Percentiles rank a stretch among this genome's conserved stretches.
phyloP scores from a whole-genome alignment of 2,797 vertebrate species.

The Squalus acanthias region DNA sequence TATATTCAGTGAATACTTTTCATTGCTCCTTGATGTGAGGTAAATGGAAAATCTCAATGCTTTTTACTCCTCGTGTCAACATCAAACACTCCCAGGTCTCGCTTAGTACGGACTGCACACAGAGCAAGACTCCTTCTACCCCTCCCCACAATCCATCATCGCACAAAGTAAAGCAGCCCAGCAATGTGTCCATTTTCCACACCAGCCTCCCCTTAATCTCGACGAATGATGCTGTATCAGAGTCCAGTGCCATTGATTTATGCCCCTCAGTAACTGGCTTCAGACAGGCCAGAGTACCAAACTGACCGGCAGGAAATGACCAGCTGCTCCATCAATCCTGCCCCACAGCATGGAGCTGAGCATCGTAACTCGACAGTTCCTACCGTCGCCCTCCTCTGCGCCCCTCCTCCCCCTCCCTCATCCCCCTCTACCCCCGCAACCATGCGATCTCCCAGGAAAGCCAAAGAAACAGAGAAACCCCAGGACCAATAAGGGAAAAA shows the following conservation, averaged over 20 bases:
- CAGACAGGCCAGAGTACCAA: neutral
- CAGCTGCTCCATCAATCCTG: neutral
- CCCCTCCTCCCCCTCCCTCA: neutral
- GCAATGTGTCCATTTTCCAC: neutral
- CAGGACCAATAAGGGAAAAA: too few relatives aligned
- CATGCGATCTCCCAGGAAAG: too few relatives aligned
- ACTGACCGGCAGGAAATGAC: neutral
- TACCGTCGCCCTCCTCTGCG: neutral
- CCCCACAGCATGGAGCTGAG: neutral
- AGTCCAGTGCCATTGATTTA: neutral
- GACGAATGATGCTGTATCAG: neutral
- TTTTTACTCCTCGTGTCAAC: neutral
- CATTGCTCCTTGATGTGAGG: neutral
- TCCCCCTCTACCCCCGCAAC: too few relatives aligned
- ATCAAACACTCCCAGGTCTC: neutral
- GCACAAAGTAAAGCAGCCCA: neutral
- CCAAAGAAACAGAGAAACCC: too few relatives aligned
- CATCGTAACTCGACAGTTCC: too few relatives aligned
- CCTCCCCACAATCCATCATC: neutral
- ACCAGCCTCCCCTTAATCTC: neutral
- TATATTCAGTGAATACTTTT: neutral
- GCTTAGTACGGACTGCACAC: neutral
- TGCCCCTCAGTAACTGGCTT: neutral
- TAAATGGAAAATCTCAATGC: neutral
- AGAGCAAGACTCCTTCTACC: neutral